Conservation (phyloP, 2,797 vertebrate species). For the Acrossocheilus wenchowensis region DNA sequence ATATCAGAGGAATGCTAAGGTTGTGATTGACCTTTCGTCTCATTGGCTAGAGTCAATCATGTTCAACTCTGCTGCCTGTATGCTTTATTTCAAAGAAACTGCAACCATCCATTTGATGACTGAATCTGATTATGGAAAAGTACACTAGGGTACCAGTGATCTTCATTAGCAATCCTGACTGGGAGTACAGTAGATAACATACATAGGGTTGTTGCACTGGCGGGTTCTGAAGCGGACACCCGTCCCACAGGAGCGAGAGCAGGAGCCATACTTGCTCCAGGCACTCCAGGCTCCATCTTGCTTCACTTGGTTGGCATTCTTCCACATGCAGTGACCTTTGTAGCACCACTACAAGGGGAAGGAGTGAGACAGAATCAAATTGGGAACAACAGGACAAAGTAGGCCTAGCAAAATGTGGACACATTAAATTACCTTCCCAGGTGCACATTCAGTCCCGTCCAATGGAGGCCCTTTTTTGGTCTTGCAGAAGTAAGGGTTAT, state of each 20-base stretch:
- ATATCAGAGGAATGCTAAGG: not conserved
- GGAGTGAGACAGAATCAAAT: not conserved
- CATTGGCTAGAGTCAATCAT: not conserved
- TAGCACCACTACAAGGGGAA: conserved; percentile 90
- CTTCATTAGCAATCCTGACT: not conserved
- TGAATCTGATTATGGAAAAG: not conserved
- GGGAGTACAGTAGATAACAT: conserved; percentile 65
- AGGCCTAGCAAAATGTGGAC: accelerated
- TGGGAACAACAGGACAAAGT: not conserved
- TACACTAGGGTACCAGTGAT: not conserved
- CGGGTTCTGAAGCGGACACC: conserved; percentile 93
- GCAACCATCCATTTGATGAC: not conserved
- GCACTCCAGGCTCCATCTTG: conserved; percentile 93
- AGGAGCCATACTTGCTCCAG: conserved; percentile 94
- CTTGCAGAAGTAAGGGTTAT: conserved; percentile 98
- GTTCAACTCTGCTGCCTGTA: not conserved
- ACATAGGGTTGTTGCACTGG: conserved; percentile 94
- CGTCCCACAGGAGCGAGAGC: conserved; percentile 92
- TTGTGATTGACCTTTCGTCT: not conserved
- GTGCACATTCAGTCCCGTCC: conserved; percentile 92
- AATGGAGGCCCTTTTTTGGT: conserved; percentile 97
- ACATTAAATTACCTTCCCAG: conserved; percentile 85
- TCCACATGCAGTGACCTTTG: conserved; percentile 99
- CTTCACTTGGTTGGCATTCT: conserved; percentile 90
- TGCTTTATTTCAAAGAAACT: not conserved